phyloP scores from a whole-genome alignment of 2,113 vertebrate genomes.

The Xenopus borealis region DNA sequence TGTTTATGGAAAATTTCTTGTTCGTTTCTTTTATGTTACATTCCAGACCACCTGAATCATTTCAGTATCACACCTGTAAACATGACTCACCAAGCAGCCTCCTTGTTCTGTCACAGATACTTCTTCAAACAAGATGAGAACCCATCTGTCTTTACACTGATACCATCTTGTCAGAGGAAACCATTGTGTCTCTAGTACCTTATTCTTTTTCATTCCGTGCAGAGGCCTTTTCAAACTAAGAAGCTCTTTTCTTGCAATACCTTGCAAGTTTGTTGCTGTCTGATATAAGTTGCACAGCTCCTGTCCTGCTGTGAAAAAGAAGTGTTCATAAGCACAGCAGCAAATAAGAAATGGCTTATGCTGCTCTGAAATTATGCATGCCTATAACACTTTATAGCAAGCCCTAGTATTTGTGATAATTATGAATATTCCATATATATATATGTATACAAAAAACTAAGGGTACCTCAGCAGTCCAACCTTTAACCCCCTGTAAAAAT shows the following conservation, averaged over 20 bases:
- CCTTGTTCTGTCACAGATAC: not conserved
- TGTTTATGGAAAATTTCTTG: constrained; percentile 39
- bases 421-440: too few species aligned
- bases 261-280: not conserved
- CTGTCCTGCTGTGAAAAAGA: not conserved
- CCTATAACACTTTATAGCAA: too few species aligned
- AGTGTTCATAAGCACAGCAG: too few species aligned
- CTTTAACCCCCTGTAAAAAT: too few species aligned
- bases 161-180: not conserved
- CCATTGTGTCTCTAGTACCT: not conserved
- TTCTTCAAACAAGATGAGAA: constrained; percentile 18
- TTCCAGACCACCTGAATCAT: constrained; percentile 45
- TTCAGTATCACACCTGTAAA: constrained; percentile 41
- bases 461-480: too few species aligned
- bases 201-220: rapidly evolving
- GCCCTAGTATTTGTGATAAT: too few species aligned
- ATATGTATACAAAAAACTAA: too few species aligned
- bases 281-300: not conserved
- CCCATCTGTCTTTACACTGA: constrained; percentile 25
- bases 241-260: not conserved
- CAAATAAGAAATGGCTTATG: too few species aligned
- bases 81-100: not conserved
- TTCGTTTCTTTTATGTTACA: constrained; percentile 20
- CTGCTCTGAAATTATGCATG: too few species aligned
- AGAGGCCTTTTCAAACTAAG: rapidly evolving